Conservation (phyloP, 2,797 vertebrate species). For the Pempheris klunzingeri region DNA sequence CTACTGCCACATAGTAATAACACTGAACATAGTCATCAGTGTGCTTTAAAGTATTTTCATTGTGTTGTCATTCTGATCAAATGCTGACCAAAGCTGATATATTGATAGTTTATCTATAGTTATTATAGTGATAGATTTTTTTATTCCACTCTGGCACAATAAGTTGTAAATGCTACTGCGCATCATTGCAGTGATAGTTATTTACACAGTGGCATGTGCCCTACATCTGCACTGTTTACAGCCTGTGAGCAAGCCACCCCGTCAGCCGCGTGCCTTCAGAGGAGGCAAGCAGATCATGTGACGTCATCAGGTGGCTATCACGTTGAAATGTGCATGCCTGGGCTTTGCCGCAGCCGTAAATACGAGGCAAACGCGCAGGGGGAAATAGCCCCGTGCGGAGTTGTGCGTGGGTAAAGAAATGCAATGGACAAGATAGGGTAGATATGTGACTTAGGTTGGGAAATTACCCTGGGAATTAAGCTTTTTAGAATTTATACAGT, state of each 20-base stretch:
- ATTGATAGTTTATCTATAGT: neutral
- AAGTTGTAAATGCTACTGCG: too few relatives aligned
- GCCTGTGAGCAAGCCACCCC: constrained; percentile 60
- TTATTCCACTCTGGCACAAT: too few relatives aligned
- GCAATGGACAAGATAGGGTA: neutral
- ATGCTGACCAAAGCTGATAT: neutral
- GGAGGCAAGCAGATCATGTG: constrained; percentile 24
- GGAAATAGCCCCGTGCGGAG: neutral
- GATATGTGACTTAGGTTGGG: neutral
- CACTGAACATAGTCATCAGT: neutral
- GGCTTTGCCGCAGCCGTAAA: constrained; percentile 61
- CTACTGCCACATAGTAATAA: neutral
- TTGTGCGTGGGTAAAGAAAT: too few relatives aligned
- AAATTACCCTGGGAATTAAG: neutral
- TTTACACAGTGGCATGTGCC: constrained; percentile 36
- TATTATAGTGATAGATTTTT: neutral
- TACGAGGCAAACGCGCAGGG: constrained; percentile 35
- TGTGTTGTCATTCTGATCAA: neutral
- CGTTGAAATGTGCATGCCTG: constrained; percentile 76
- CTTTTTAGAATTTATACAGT: neutral
- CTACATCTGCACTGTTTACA: constrained; percentile 74
- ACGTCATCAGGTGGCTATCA: constrained; percentile 66
- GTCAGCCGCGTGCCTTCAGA: constrained; percentile 67
- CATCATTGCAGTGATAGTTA: neutral
- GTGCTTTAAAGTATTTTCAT: neutral